Percentiles rank a stretch among this genome's conserved stretches.
phyloP scores from a whole-genome alignment of 35 echinoderm and acorn worm species.

The Ptychodera flava region DNA sequence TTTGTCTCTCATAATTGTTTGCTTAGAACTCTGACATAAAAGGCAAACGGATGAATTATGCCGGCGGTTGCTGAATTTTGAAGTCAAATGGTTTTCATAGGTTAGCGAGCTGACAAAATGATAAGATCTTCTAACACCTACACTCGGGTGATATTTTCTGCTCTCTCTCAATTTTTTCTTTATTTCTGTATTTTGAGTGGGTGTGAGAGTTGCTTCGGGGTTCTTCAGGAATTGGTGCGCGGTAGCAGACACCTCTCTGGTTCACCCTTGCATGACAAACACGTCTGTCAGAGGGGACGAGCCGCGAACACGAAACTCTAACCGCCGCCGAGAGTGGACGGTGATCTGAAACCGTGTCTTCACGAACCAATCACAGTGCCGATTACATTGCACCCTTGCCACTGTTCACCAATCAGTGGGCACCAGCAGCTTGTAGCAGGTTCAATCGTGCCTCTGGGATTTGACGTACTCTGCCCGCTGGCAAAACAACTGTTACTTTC shows the following conservation, averaged over 20 bases:
- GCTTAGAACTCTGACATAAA: too few species aligned
- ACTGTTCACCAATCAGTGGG: not conserved
- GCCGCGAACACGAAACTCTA: not conserved
- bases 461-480: not conserved
- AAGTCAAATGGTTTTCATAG: too few species aligned
- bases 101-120: too few species aligned
- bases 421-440: not conserved
- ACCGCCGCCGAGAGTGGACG: not conserved
- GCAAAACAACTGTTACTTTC: conserved; percentile 1
- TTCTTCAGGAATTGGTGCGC: not conserved
- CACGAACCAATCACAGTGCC: not conserved
- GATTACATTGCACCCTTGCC: not conserved
- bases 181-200: not conserved
- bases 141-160: not conserved
- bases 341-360: not conserved
- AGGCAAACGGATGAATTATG: too few species aligned
- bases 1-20: too few species aligned
- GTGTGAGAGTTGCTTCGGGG: not conserved
- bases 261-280: not conserved
- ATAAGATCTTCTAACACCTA: not conserved
- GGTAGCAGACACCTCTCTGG: not conserved
- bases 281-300: not conserved
- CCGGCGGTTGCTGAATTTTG: too few species aligned
- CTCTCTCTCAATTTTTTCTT: not conserved
- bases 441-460: not conserved